Base-by-base conservation (phyloP, 2,888 invertebrate genomes). In the Ceratothoa steindachneri region DNA sequence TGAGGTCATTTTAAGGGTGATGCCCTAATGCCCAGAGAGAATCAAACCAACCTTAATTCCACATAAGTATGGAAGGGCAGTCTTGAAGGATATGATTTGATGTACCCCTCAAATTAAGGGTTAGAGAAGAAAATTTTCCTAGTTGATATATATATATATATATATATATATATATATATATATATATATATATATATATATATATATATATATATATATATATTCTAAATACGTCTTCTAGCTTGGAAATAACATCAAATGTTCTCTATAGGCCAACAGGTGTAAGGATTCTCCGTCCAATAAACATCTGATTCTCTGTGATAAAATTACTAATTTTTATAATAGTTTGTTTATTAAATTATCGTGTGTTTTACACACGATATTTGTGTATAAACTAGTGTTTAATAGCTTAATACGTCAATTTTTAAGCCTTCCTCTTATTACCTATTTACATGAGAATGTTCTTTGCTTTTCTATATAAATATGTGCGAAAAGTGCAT, bases 111-210 rank as follows among this genome's bases (percentile, higher is more conserved):
- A 41, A 9, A 41, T 9, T 41, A 9, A 41, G 15, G 41, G 7
- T 41, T 41, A 41, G 15, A 41, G 15, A 41, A 9, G 41, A 5
- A 9, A 41, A 41, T 41, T 41, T 55, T 55, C 5, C 55, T 22
- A 55, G 5, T 55, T 12, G 7, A 55, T 55, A 55, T 55, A 55
- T 55, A 55, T 55, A 55, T 55, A 55, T 55, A 55, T 55, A 55
- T 55, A 55, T 55, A 55, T 55, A 55, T 55, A 55, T 55, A 55
- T 55, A 55, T 55, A 55, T 55, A 55, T 55, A 55, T 55, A 55
- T 55, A 55, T 55, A 55, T 55, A 55, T 55, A 55, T 55, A 19
- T 19, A 19, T 55, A 55, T 55, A 55, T 55, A 55, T 55, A 55
- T 55, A 55, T 55, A 55, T 55, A 55, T 55, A 55, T 55, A 55